Evolutionary conservation across 2,888 invertebrate genomes (phyloP), one percentile per base, ranked within the genome.

Genomic region (Drosophila testacea): DNA sequence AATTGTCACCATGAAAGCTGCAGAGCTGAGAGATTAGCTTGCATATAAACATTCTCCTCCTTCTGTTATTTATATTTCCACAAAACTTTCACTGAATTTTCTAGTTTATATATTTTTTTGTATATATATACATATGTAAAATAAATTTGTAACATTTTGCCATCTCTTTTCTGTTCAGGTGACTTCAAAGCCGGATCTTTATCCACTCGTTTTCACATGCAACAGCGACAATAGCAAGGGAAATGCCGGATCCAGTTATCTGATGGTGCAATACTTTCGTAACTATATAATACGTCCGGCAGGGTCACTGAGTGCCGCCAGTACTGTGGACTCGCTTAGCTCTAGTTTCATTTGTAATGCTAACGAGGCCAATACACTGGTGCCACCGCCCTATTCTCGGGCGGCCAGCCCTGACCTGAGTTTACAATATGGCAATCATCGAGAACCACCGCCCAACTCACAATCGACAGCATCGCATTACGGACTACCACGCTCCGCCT

Each of bases 281-380:
- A 96, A 96, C 92, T 96, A 96, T 90, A 95, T 96, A 78, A 95
- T 96, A 74, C 94, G 96, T 56, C 95, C 96, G 48, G 95, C 95
- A 88, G 96, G 96, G 69, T 96, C 97, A 71, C 90, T 97, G 83
- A 97, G 97, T 73, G 96, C 96, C 83, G 95, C 97, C 73, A 97
- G 97, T 93, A 97, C 97, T 77, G 95, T 96, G 83, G 97, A 97
- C 92, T 97, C 97, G 79, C 94, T 97, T 88, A 97, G 96, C 93
- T 97, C 97, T 85, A 97, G 96, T 93, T 97, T 96, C 93, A 95
- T 96, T 93, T 97, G 96, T 93, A 96, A 96, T 88, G 95, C 96
- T 79, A 97, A 96, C 93, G 97, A 97, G 95, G 96, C 96, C 60
- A 97, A 97, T 92, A 95, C 96, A 65, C 94, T 96, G 91, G 95